A percentile compares a stretch with the other conserved stretches of the same genome.
phyloP scores from a whole-genome alignment of 2,888 invertebrate genomes.

The Philaethria dido region DNA sequence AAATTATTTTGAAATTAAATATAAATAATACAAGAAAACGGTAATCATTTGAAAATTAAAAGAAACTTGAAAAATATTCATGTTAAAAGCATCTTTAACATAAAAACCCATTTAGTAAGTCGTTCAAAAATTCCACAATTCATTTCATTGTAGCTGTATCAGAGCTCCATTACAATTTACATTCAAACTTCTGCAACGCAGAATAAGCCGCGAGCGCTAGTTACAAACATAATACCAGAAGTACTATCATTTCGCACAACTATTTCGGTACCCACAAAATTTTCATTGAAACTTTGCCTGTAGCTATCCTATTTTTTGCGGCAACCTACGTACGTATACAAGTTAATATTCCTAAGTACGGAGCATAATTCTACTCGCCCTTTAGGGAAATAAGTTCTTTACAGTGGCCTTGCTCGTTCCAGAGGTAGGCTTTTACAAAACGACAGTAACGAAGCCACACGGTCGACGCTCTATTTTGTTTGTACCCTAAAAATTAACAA shows the following conservation, averaged over 20 bases:
- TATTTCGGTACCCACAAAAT: conserved; percentile 46
- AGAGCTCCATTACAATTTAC: conserved; percentile 40
- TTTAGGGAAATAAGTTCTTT: conserved; percentile 49
- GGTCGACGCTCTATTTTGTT: conserved; percentile 39
- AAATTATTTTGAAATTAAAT: background rate
- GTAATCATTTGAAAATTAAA: background rate
- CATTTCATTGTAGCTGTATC: conserved; percentile 31
- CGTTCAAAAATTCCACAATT: conserved; percentile 26
- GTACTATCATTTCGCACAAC: conserved; percentile 44
- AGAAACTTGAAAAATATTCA: background rate
- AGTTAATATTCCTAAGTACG: conserved; percentile 47
- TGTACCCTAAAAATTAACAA: conserved; percentile 39
- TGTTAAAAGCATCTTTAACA: conserved; percentile 1
- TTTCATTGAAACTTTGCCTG: conserved; percentile 43
- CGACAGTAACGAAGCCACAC: conserved; percentile 44
- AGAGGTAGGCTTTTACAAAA: conserved; percentile 42
- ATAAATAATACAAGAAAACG: background rate
- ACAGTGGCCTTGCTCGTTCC: conserved; percentile 43
- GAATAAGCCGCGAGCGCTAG: conserved; percentile 39
- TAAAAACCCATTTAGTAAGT: background rate
- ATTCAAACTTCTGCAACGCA: conserved; percentile 40
- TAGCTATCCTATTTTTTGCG: conserved; percentile 42
- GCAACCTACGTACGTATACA: conserved; percentile 41
- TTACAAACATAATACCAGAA: conserved; percentile 44
- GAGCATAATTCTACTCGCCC: conserved; percentile 44